A percentile compares a stretch with the other conserved stretches of the same genome.
phyloP scores from a whole-genome alignment of 2,113 vertebrate genomes.

The Calonectris borealis region DNA sequence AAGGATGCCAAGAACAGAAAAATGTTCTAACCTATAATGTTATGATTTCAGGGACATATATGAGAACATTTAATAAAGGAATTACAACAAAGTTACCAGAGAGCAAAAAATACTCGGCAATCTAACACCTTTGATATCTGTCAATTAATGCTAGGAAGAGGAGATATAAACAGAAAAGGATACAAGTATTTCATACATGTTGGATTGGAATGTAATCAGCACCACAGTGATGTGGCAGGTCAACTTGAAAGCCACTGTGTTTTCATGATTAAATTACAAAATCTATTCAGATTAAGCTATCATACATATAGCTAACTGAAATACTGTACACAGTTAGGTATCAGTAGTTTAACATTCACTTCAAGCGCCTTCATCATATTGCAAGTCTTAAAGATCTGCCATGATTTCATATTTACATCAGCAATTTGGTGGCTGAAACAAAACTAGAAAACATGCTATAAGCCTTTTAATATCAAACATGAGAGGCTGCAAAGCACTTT shows the following conservation, averaged over 20 bases:
- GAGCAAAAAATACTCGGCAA: not conserved
- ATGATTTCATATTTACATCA: not conserved
- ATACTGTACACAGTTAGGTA: not conserved
- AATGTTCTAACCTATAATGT: not conserved
- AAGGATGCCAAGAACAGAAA: not conserved
- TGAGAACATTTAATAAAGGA: not conserved
- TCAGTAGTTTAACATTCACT: not conserved
- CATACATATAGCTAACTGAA: not conserved
- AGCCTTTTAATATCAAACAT: not conserved
- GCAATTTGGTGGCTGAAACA: not conserved
- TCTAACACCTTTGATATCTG: not conserved
- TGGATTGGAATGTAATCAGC: not conserved
- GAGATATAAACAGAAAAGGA: not conserved
- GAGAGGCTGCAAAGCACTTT: not conserved
- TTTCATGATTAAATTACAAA: not conserved
- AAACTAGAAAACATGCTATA: not conserved
- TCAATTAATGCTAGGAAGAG: not conserved
- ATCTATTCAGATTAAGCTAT: not conserved
- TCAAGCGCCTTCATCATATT: not conserved
- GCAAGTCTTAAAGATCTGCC: not conserved
- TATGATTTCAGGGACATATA: not conserved
- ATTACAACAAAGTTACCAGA: not conserved
- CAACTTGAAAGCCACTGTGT: not conserved
- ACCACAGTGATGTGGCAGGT: not conserved
- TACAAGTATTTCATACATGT: fast-evolving